phyloP scores from a whole-genome alignment of 2,113 vertebrate species.

The Sinocyclocheilus anshuiensis region DNA sequence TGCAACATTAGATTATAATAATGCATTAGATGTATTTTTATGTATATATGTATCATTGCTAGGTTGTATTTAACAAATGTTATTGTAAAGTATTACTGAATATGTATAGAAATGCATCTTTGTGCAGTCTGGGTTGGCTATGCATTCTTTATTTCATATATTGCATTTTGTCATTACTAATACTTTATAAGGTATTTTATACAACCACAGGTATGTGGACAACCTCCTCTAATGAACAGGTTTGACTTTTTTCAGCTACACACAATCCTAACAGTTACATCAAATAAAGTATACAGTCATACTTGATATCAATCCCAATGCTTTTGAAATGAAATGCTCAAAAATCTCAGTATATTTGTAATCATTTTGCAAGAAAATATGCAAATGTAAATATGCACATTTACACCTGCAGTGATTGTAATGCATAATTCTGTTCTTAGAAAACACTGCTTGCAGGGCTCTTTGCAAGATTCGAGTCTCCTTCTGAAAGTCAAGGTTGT shows the following conservation, averaged over 20 bases:
- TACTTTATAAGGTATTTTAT: not conserved
- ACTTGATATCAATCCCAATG: not conserved
- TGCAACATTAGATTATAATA: too few species aligned
- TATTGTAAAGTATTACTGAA: not conserved
- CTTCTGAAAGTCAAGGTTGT: conserved; percentile 40
- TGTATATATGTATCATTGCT: too few species aligned
- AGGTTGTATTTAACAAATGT: too few species aligned
- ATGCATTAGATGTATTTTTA: too few species aligned
- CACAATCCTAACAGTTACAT: not conserved
- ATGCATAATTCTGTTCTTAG: not conserved
- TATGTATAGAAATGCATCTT: not conserved
- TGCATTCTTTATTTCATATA: not conserved
- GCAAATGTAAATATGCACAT: not conserved
- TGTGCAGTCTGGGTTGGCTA: not conserved
- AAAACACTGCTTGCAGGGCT: not conserved
- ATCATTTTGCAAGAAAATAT: not conserved
- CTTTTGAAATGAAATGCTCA: not conserved
- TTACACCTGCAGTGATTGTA: not conserved
- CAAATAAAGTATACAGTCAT: not conserved
- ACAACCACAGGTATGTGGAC: not conserved
- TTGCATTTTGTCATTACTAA: not conserved
- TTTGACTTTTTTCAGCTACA: not conserved
- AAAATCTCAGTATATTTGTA: not conserved
- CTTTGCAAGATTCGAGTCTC: not conserved
- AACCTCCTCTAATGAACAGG: not conserved